Evolutionary conservation across 2,888 invertebrate genomes (phyloP).

Genomic region (Drosophila colorata): DNA sequence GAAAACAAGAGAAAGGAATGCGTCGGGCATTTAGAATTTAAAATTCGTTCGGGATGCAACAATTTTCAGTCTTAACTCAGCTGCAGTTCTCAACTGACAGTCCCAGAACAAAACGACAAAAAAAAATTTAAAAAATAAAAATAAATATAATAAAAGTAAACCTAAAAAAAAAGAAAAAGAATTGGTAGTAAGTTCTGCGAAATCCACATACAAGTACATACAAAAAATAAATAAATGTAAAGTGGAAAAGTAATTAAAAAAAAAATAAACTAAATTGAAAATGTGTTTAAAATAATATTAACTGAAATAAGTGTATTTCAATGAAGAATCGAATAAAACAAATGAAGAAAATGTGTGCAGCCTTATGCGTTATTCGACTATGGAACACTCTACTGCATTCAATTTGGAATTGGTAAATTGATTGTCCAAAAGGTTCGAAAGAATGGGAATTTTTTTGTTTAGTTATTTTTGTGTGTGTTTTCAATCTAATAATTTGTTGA

Average conservation of each 20-base stretch:
- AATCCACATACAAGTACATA: constrained; percentile 10
- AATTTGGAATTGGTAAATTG: constrained; percentile 11
- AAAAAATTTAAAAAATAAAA: constrained; percentile 10
- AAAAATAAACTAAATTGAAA: constrained; percentile 50
- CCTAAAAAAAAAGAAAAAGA: constrained; percentile 1
- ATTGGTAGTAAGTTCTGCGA: constrained; percentile 27
- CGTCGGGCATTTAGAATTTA: constrained; percentile 57
- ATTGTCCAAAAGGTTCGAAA: background rate
- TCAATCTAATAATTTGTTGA: background rate
- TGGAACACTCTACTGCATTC: background rate
- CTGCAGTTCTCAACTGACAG: constrained; percentile 31
- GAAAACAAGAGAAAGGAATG: constrained; percentile 22
- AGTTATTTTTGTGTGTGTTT: no score
- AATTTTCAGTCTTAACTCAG: constrained; percentile 39
- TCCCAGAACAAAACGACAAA: constrained; percentile 26
- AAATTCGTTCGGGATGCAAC: constrained; percentile 43
- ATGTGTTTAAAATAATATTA: constrained; percentile 72
- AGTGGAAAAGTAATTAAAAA: background rate
- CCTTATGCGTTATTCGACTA: constrained; percentile 1
- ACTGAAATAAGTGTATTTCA: constrained; percentile 67
- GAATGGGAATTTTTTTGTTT: background rate
- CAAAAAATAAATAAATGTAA: constrained; percentile 4
- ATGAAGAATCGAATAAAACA: constrained; percentile 76
- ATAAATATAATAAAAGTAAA: constrained; percentile 9
- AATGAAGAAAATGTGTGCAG: constrained; percentile 42